Percentiles rank a stretch among this genome's conserved stretches.
Evolutionary conservation across 2,797 vertebrate genomes (phyloP).

Genomic region (Clarias fuscus): DNA sequence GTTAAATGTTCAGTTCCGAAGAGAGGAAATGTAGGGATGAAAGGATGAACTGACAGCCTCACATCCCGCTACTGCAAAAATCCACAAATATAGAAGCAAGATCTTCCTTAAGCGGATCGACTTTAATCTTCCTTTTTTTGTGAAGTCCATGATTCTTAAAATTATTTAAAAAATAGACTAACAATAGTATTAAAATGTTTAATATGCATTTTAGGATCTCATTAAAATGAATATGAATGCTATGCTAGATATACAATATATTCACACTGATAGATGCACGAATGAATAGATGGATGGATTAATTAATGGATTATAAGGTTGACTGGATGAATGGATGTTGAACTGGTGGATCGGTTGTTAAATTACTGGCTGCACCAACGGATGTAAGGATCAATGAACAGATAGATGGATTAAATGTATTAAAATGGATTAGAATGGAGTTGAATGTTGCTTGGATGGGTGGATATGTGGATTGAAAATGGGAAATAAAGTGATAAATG

Average conservation of each 20-base stretch:
- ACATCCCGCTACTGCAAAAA: neutral
- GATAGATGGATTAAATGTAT: neutral
- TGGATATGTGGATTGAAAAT: neutral
- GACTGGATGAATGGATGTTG: neutral
- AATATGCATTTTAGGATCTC: neutral
- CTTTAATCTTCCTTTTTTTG: neutral
- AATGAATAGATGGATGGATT: neutral
- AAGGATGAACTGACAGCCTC: neutral
- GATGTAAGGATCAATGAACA: neutral
- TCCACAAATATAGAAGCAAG: neutral
- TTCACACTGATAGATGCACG: no score
- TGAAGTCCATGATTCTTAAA: no score
- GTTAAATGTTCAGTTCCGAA: constrained; percentile 26
- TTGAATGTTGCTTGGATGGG: neutral
- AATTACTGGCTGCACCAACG: neutral
- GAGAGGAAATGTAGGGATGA: neutral
- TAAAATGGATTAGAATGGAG: neutral
- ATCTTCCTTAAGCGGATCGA: neutral
- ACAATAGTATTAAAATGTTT: neutral
- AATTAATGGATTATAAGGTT: neutral
- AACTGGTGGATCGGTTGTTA: neutral
- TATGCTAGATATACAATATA: no score
- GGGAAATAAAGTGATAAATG: neutral
- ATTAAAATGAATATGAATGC: neutral
- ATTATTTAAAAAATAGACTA: neutral